phyloP scores from a whole-genome alignment of 2,113 vertebrate species.

The Malurus cyaneus region DNA sequence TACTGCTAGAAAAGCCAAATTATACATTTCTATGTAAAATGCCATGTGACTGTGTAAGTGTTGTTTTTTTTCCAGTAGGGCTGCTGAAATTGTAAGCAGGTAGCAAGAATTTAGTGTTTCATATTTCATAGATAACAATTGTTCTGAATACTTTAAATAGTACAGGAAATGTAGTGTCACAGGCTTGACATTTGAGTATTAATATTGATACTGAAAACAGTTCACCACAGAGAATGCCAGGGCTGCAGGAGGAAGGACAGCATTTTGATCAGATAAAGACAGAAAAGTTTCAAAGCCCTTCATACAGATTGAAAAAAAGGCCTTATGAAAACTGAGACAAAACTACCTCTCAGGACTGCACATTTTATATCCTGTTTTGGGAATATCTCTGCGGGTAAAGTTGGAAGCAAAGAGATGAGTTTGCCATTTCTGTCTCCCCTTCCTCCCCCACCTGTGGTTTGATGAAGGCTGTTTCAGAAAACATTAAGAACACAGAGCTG shows the following conservation, averaged over 20 bases:
- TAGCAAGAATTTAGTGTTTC: constrained; percentile 64
- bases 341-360: neutral
- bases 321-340: neutral
- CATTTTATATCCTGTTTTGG: neutral
- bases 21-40: constrained; percentile 7
- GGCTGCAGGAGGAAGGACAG: constrained; percentile 41
- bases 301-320: neutral
- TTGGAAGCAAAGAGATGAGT: neutral
- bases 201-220: constrained; percentile 78
- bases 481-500: neutral
- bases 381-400: neutral
- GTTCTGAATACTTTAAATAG: constrained; percentile 69
- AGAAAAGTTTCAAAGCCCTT: constrained; percentile 35
- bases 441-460: neutral
- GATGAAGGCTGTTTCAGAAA: neutral
- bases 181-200: constrained; percentile 78
- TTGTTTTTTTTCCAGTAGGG: constrained; percentile 45
- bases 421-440: neutral
- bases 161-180: constrained; percentile 74
- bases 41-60: neutral
- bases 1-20: neutral
- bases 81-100: constrained; percentile 55
- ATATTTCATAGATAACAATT: constrained; percentile 69
- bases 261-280: constrained; percentile 48
- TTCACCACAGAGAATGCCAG: constrained; percentile 71